Percentiles rank a stretch among this genome's conserved stretches.
These are phyloP conservation scores for Eolophus roseicapilla DNA, from an alignment of 2,113 vertebrate genomes.

Conservation along the genomic window DNA sequence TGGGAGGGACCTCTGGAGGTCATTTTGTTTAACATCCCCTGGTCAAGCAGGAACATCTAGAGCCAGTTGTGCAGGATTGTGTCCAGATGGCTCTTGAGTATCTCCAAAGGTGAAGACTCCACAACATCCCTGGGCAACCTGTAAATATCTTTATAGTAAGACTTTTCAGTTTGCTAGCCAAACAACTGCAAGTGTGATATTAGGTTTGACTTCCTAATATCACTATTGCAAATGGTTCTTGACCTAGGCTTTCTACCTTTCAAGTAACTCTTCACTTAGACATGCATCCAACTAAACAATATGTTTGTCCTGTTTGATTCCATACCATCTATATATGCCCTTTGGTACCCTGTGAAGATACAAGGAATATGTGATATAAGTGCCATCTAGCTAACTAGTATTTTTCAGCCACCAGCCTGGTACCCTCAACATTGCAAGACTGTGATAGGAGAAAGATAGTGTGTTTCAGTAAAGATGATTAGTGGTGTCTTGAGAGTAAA, in stretches of 20 bases:
- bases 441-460: not conserved
- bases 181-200: not conserved
- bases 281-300: not conserved
- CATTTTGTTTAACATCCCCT: not conserved
- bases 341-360: not conserved
- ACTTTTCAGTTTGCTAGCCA: not conserved
- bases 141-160: not conserved
- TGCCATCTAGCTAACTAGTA: not conserved
- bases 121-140: not conserved
- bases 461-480: not conserved
- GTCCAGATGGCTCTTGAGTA: not conserved
- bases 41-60: not conserved
- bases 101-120: not conserved
- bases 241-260: not conserved
- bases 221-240: not conserved
- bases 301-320: not conserved
- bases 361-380: not conserved
- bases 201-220: not conserved
- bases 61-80: not conserved
- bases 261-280: not conserved
- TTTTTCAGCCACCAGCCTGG: not conserved
- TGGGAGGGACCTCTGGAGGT: not conserved
- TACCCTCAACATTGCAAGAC: not conserved
- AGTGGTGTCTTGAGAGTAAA: not conserved
- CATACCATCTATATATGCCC: fast-evolving